Evolutionary conservation across 2,113 vertebrate genomes (phyloP).

Genomic region (Pteronura brasiliensis): DNA sequence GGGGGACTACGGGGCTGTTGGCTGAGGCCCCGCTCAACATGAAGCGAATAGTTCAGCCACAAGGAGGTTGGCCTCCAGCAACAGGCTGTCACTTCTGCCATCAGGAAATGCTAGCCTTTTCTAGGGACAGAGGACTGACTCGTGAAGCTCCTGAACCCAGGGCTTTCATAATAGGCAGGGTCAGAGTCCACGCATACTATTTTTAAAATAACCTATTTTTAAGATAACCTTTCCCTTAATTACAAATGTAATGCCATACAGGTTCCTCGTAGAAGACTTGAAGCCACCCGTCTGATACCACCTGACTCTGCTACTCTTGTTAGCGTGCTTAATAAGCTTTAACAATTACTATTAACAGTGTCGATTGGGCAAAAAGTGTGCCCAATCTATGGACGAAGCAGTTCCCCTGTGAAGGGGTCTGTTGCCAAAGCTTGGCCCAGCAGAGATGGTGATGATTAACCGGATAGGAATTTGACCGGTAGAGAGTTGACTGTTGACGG

Average conservation of each 20-base stretch:
- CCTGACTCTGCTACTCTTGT: background rate
- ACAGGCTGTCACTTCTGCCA: background rate
- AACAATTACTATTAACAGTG: background rate
- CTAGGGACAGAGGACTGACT: background rate
- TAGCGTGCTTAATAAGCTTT: background rate
- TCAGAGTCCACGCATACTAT: background rate
- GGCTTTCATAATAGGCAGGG: background rate
- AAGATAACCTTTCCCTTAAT: slow-evolving; percentile 36
- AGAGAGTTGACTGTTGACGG: background rate
- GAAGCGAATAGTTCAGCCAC: background rate
- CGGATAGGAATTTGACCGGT: slow-evolving; percentile 6
- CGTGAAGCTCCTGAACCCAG: background rate
- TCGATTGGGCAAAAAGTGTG: background rate
- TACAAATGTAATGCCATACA: background rate
- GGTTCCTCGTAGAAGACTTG: background rate
- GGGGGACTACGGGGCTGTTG: background rate
- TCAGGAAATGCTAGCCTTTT: background rate
- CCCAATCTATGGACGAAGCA: background rate
- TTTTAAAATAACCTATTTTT: slow-evolving; percentile 26
- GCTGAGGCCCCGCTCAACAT: fast-evolving
- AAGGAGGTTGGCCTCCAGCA: background rate
- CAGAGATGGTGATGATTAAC: slow-evolving; percentile 41
- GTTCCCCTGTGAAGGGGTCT: background rate
- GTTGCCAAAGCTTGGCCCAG: background rate
- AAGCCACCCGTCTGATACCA: background rate